phyloP scores from a whole-genome alignment of 2,113 vertebrate species.

The Coracopsis vasa region DNA sequence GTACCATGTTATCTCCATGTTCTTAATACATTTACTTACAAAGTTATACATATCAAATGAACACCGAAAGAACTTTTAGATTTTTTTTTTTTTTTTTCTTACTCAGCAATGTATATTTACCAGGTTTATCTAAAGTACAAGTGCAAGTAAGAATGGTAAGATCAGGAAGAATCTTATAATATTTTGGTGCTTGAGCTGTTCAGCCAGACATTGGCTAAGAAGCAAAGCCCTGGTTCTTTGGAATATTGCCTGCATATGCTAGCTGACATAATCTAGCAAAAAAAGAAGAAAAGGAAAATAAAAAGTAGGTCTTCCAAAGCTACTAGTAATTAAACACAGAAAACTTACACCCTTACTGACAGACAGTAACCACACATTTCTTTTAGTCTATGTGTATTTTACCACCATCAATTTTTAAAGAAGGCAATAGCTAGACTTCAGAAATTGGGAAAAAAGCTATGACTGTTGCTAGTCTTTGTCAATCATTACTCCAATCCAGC shows the following conservation, averaged over 20 bases:
- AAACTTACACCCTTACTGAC: not conserved
- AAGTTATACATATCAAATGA: not conserved
- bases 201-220: not conserved
- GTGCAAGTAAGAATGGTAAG: not conserved
- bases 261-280: not conserved
- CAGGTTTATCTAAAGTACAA: not conserved
- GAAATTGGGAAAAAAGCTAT: not conserved
- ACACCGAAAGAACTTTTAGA: not conserved
- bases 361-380: not conserved
- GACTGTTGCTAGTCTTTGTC: not conserved
- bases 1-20: not conserved
- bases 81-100: not conserved
- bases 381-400: not conserved
- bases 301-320: not conserved
- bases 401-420: not conserved
- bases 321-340: not conserved
- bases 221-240: not conserved
- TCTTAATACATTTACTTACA: not conserved
- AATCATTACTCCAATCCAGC: not conserved
- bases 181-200: not conserved
- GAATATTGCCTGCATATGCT: not conserved
- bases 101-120: not conserved
- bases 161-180: not conserved
- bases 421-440: not conserved
- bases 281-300: not conserved